Percentiles rank a stretch among this genome's conserved stretches.
Evolutionary conservation across 2,113 vertebrate genomes (phyloP).

Genomic region (Lamprologus speciosus): DNA sequence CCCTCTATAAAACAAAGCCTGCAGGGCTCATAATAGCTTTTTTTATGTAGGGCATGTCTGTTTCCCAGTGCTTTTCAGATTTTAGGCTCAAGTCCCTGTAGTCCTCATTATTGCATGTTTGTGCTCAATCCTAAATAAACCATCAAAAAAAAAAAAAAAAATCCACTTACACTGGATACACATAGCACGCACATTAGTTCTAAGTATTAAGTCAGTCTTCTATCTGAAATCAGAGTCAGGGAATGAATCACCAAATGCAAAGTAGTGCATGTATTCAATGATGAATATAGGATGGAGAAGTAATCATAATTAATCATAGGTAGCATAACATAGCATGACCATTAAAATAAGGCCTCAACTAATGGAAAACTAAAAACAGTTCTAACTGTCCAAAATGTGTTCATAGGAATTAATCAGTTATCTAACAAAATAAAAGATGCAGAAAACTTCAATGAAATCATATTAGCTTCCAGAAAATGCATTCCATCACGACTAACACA

Average conservation of each 20-base stretch:
- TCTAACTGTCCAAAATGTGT: not conserved
- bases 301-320: not conserved
- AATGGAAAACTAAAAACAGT: not conserved
- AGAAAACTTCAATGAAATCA: not conserved
- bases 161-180: not conserved
- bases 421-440: not conserved
- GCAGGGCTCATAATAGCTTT: not conserved
- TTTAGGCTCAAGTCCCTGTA: not conserved
- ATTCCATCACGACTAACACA: not conserved
- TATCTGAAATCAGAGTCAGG: not conserved
- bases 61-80: not conserved
- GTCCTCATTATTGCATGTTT: not conserved
- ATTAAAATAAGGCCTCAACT: not conserved
- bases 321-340: not conserved
- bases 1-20: slow-evolving; percentile 16
- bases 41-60: not conserved
- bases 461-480: not conserved
- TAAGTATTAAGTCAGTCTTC: not conserved
- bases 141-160: not conserved
- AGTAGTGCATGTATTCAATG: not conserved
- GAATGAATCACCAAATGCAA: not conserved
- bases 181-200: not conserved
- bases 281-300: not conserved
- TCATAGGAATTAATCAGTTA: not conserved
- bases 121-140: not conserved